These are phyloP conservation scores for Tinea semifulvella DNA, from an alignment of 2,888 invertebrate species.

Conservation along the genomic window DNA sequence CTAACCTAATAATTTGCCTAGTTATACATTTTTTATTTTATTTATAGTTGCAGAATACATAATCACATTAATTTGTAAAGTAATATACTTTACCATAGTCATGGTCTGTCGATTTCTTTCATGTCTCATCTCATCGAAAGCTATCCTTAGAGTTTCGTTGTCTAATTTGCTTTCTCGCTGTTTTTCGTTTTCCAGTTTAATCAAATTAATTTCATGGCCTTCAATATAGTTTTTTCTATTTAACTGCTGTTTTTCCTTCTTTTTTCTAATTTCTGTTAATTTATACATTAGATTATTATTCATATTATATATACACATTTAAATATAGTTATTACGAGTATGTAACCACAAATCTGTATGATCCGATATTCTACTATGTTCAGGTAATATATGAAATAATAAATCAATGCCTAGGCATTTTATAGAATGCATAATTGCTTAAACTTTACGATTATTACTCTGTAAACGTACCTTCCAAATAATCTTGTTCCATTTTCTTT, in stretches of 20 bases:
- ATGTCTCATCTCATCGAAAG: conserved; percentile 33
- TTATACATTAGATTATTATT: no score
- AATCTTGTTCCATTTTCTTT: conserved; percentile 49
- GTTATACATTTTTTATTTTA: no score
- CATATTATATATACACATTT: no score
- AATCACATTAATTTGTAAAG: background rate
- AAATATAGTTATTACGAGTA: no score
- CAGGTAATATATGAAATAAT: no score
- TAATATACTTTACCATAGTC: conserved; percentile 32
- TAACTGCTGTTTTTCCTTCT: conserved; percentile 41
- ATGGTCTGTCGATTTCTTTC: conserved; percentile 34
- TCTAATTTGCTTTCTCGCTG: conserved; percentile 39
- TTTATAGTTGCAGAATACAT: background rate
- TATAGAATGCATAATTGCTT: no score
- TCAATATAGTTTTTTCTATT: conserved; percentile 48
- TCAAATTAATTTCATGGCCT: conserved; percentile 38
- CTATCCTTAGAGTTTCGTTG: conserved; percentile 33
- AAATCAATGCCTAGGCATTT: no score
- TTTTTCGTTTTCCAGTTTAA: conserved; percentile 33
- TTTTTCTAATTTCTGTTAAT: conserved; percentile 40
- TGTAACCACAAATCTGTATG: no score
- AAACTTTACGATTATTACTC: no score
- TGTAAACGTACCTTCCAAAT: conserved; percentile 36
- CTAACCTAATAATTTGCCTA: no score
- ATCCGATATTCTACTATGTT: no score